Evolutionary conservation across 2,113 vertebrate genomes (phyloP), one percentile per base, ranked within the genome.

Genomic region (Neodon shergylaensis): DNA sequence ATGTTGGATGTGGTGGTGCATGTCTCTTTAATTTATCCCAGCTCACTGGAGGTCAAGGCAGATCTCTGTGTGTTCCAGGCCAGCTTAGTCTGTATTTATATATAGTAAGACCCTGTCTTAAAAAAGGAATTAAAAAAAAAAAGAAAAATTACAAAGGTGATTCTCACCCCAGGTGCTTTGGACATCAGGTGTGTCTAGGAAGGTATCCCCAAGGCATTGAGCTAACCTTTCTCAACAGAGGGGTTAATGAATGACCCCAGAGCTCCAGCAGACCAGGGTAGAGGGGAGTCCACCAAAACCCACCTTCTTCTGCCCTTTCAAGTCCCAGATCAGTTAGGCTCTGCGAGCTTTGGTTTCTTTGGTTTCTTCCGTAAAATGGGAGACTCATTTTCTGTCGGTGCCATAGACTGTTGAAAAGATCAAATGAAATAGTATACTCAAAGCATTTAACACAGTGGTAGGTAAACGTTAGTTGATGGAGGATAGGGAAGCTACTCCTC

Each of bases 291-390:
- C 31, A 54, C 28, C 10, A 47, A 65, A 76, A 28, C n/a, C 61
- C 2, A 11, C 49, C 17, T 4, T 36, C 42, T 3, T 33, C 65
- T n/a, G 28, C 24, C 61, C 39, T 74, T 95, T 65, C 54, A 85
- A 52, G n/a, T 65, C 42, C 24, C 77, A 86, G 52, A 44, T 77
- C 82, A 63, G 31, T n/a, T 66, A 85, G 42, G 7, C 11, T 94
- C 58, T 79, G 77, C 39, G 61, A 85, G 42, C n/a, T 72, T 94
- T 88, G 52, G 58, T 73, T 93, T 90, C n/a, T 72, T 94, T 88
- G 52, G 58, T 73, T 93, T 90, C 92, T 49, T 68, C 54, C 79
- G 44, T 83, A 68, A 90, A 88, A 42, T 54, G 24, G n/a, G 72
- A 86, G 86, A 92, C 7, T 74, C 91, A 63, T 85, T 93, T 47